These are phyloP conservation scores for Acomys russatus DNA, from an alignment of 2,797 vertebrate species.

Conservation along the genomic window DNA sequence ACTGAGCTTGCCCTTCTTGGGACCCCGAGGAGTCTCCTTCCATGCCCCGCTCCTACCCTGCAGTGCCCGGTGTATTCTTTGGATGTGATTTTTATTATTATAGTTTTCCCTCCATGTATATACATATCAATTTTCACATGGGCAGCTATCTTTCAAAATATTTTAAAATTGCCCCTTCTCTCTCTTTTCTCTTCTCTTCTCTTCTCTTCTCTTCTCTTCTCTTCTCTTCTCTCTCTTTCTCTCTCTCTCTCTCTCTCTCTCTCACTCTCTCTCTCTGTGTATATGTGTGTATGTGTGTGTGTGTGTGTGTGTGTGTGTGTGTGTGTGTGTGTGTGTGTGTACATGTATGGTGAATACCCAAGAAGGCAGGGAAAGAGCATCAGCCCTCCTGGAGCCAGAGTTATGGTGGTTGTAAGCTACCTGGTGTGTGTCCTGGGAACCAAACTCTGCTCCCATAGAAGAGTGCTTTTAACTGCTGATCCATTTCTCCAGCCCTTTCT, in stretches of 20 bases:
- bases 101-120: background rate
- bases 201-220: too few relatives aligned
- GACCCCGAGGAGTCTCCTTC: background rate
- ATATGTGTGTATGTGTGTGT: background rate
- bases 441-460: background rate
- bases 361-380: background rate
- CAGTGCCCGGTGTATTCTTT: too few relatives aligned
- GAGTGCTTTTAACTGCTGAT: background rate
- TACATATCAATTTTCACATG: background rate
- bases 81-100: background rate
- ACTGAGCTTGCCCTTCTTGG: background rate
- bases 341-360: background rate
- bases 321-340: background rate
- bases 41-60: too few relatives aligned
- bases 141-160: background rate
- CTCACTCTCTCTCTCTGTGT: too few relatives aligned
- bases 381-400: background rate
- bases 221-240: too few relatives aligned
- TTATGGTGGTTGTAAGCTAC: background rate
- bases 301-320: background rate
- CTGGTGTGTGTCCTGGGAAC: background rate
- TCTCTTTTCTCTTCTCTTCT: too few relatives aligned
- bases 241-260: too few relatives aligned
- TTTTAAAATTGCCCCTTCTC: background rate
- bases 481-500: background rate